Conservation (phyloP, 2,113 vertebrate genomes). For the Oreotrochilus melanogaster region DNA sequence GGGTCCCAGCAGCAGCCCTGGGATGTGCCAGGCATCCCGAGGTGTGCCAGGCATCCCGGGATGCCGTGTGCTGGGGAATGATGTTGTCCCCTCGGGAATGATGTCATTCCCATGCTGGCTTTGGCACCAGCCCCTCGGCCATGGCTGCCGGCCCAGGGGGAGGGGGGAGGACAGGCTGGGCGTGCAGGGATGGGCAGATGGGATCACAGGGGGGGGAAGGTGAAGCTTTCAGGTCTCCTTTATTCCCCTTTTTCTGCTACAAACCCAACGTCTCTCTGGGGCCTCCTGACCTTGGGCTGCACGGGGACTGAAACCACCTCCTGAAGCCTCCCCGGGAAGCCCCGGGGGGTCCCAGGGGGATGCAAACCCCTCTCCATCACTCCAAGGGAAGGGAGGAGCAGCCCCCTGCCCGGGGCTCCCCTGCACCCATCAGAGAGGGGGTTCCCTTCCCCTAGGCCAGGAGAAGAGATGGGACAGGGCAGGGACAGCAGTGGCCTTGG, state of each 20-base stretch:
- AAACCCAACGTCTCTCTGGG: accelerated
- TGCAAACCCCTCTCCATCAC: accelerated
- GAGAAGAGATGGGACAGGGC: neutral
- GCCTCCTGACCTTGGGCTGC: neutral
- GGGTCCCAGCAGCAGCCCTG: accelerated
- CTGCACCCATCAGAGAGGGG: accelerated
- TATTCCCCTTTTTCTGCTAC: neutral
- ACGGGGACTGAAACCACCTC: accelerated
- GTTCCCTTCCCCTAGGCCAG: neutral
- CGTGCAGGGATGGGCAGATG: neutral
- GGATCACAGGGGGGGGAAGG: neutral
- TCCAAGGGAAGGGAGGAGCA: neutral
- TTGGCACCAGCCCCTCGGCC: neutral
- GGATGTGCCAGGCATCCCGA: neutral
- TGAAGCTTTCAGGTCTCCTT: neutral
- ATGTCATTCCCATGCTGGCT: neutral
- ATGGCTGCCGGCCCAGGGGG: neutral
- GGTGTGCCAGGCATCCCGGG: neutral
- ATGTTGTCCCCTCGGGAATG: neutral
- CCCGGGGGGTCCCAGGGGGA: accelerated
- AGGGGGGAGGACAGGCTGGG: neutral
- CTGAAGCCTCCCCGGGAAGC: neutral
- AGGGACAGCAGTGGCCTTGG: neutral
- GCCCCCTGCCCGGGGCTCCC: accelerated
- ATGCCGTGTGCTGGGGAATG: neutral